These are phyloP conservation scores for Trisateles emortualis DNA, from an alignment of 2,888 invertebrate genomes.

Conservation along the genomic window DNA sequence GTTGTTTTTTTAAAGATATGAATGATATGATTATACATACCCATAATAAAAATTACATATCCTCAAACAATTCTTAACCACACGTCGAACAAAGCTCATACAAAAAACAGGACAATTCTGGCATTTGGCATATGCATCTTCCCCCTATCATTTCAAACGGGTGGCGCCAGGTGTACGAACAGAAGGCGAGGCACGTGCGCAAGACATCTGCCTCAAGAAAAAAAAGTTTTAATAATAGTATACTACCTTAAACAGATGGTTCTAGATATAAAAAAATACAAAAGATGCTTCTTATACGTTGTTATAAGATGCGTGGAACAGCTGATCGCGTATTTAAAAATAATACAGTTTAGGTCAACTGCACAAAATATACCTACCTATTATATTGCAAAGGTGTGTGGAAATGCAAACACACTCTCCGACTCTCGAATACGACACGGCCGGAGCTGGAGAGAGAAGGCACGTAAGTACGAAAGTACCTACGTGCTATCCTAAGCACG, in stretches of 20 bases:
- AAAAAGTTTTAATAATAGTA: constrained; percentile 63
- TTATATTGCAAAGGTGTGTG: no score
- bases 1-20: no score
- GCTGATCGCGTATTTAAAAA: neutral
- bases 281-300: constrained; percentile 18
- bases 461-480: no score
- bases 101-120: constrained; percentile 32
- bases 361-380: no score
- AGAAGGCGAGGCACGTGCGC: constrained; percentile 76
- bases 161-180: constrained; percentile 71
- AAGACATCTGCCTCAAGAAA: constrained; percentile 76
- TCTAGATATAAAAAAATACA: constrained; percentile 45
- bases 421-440: no score
- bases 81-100: constrained; percentile 15
- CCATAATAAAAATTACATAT: neutral
- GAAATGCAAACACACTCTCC: no score
- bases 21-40: no score
- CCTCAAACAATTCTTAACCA: constrained; percentile 5
- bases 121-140: constrained; percentile 52
- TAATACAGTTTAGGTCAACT: no score
- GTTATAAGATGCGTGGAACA: neutral
- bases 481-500: no score
- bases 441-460: no score
- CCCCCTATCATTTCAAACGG: constrained; percentile 68
- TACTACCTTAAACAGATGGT: constrained; percentile 48